Evolutionary conservation across 2,797 vertebrate genomes (phyloP).

Genomic region (Melanotaenia boesemani): DNA sequence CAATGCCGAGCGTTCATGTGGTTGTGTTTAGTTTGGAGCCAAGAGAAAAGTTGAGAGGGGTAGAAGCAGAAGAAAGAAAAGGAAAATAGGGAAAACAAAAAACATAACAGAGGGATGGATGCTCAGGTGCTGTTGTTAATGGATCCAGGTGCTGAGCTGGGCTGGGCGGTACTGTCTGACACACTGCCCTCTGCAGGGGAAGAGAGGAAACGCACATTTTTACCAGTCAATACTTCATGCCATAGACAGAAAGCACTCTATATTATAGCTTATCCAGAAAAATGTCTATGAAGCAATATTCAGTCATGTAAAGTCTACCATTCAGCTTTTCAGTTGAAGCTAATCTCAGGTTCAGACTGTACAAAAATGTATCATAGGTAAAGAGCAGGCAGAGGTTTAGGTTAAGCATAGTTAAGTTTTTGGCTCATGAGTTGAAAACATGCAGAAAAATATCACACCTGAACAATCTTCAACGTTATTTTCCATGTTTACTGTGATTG

Average conservation of each 20-base stretch:
- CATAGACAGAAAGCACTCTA: background rate
- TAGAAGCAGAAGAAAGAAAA: slow-evolving; percentile 57
- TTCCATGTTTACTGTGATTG: background rate
- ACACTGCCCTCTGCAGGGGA: slow-evolving; percentile 87
- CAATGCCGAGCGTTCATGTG: slow-evolving; percentile 54
- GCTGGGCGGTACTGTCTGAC: slow-evolving; percentile 88
- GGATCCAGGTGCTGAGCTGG: slow-evolving; percentile 87
- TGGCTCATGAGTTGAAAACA: background rate
- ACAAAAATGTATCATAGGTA: background rate
- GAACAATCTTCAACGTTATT: background rate
- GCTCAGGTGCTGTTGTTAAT: slow-evolving; percentile 93
- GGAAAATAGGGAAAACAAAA: slow-evolving; percentile 61
- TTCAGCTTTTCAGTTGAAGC: background rate
- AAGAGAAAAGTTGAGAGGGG: slow-evolving; percentile 55
- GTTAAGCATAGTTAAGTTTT: background rate
- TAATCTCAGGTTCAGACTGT: background rate
- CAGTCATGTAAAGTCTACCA: background rate
- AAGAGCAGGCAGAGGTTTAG: background rate
- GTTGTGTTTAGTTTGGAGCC: slow-evolving; percentile 68
- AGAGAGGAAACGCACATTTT: slow-evolving; percentile 48
- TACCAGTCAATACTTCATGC: background rate
- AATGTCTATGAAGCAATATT: background rate
- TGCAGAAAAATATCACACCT: background rate
- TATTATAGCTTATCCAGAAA: no score
- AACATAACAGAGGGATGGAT: slow-evolving; percentile 68